A percentile compares a stretch with the other conserved stretches of the same genome.
phyloP scores from a whole-genome alignment of 2,797 vertebrate species.

The Pangasius krempfi region DNA sequence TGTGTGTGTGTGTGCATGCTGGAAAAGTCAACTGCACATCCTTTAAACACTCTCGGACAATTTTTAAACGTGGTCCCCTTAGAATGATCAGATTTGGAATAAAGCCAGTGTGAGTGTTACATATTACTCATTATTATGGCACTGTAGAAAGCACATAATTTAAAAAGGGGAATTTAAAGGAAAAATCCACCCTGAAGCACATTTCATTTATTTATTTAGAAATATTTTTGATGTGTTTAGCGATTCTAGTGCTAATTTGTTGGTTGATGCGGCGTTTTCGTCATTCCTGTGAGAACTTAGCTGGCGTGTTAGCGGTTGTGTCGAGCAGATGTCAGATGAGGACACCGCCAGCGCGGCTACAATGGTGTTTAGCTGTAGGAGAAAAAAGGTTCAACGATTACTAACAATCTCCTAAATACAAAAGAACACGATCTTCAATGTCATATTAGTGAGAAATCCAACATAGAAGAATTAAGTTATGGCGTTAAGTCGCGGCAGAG shows the following conservation, averaged over 20 bases:
- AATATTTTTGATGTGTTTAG: neutral
- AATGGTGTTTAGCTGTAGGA: neutral
- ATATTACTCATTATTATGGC: slow-evolving; percentile 30
- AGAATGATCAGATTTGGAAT: slow-evolving; percentile 47
- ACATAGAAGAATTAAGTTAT: neutral
- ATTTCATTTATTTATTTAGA: neutral
- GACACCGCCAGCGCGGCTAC: neutral
- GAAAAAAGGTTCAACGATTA: neutral
- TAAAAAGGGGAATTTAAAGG: neutral
- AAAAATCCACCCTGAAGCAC: slow-evolving; percentile 29
- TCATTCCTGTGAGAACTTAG: neutral
- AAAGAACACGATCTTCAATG: neutral
- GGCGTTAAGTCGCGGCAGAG: no score
- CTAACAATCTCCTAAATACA: neutral
- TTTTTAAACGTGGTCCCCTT: slow-evolving; percentile 45
- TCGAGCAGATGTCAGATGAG: neutral
- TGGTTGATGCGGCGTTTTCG: neutral
- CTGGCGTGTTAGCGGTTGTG: neutral
- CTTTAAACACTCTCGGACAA: slow-evolving; percentile 30
- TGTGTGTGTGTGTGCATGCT: slow-evolving; percentile 37
- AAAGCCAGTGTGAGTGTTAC: slow-evolving; percentile 37
- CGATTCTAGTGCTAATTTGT: neutral
- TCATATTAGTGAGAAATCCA: neutral
- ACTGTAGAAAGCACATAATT: neutral
- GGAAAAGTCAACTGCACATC: neutral